Conservation (phyloP, 2,797 vertebrate genomes). For the Mycteria americana region DNA sequence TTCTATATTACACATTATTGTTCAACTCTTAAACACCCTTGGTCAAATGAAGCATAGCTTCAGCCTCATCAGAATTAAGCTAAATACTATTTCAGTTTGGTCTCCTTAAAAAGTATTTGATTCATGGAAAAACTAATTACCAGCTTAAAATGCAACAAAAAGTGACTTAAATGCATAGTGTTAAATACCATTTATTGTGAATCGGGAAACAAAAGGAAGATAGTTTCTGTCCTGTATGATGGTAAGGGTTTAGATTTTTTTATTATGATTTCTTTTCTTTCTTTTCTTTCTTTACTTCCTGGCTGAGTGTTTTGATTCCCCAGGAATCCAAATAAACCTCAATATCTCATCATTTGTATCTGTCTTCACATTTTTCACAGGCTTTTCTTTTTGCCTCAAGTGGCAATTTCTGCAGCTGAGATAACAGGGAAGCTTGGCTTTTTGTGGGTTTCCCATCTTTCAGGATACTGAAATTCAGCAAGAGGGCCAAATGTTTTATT, state of each 20-base stretch:
- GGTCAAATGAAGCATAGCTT: constrained; percentile 73
- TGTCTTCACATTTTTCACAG: not conserved
- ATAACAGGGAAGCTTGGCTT: not conserved
- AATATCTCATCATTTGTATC: not conserved
- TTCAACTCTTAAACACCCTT: constrained; percentile 74
- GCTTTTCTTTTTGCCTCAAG: not conserved
- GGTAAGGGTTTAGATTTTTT: not conserved
- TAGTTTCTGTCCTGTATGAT: not conserved
- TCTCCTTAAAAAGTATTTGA: constrained; percentile 60
- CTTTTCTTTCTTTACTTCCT: not conserved
- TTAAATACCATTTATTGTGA: not conserved
- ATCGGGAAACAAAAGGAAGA: not conserved
- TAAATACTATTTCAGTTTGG: constrained; percentile 64
- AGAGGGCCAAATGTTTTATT: not conserved
- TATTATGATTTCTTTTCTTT: not conserved
- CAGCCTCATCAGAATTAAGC: constrained; percentile 68
- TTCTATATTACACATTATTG: constrained; percentile 72
- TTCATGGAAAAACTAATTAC: constrained; percentile 63
- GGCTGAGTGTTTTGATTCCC: not conserved
- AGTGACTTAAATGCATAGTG: not conserved
- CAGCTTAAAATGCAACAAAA: constrained; percentile 58
- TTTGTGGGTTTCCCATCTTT: not conserved
- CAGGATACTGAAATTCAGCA: not conserved
- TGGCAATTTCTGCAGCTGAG: not conserved
- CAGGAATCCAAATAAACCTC: not conserved